Evolutionary conservation across 2,888 invertebrate genomes (phyloP), one percentile per base, ranked within the genome.

Genomic region (Mechanitis messenoides): DNA sequence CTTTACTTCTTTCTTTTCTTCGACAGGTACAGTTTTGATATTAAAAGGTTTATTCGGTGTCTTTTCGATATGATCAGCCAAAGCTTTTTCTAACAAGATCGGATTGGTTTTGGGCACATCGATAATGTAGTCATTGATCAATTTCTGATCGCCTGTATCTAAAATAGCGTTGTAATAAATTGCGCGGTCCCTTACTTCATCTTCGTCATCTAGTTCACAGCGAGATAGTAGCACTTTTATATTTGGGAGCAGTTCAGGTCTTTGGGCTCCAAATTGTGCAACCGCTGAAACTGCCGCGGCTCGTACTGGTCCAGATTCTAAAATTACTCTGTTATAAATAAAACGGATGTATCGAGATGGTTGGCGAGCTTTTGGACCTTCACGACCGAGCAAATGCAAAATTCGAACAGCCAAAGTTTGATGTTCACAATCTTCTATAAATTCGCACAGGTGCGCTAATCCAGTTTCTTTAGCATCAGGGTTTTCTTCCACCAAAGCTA

Each of bases 391-490:
- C 60, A 99, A 91, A 90, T 99, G 98, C 50, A 99, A 91, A 71
- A 99, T 99, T 38, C 98, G 92, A 0, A 99, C 99, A 3, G 99
- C 98, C 69, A 99, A 91, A 61, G 97, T 96, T 0, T 97, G 96
- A 81, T 99, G 99, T 76, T 99, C 99, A 79, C 99, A 99, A 84
- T 99, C 99, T 79, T 99, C 99, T 71, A 99, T 99, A 76, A 99
- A 99, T 84, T 99, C 99, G 77, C 99, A 99, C 3, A 99, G 91
- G 86, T 99, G 98, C 0, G 98, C 97, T 12, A 99, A 84, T 0
- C 97, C 98, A 0, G 96, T 95, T 85, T 99, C 99, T 80, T 98
- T 99, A 0, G 99, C 98, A 65, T 99, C 99, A 0, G 96, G 96
- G 81, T 99, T 99, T 78, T 98, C 98, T 84, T 99, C 98, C 65